Evolutionary conservation across 2,113 vertebrate genomes (phyloP).

Genomic region (Cochlearius cochlearius): DNA sequence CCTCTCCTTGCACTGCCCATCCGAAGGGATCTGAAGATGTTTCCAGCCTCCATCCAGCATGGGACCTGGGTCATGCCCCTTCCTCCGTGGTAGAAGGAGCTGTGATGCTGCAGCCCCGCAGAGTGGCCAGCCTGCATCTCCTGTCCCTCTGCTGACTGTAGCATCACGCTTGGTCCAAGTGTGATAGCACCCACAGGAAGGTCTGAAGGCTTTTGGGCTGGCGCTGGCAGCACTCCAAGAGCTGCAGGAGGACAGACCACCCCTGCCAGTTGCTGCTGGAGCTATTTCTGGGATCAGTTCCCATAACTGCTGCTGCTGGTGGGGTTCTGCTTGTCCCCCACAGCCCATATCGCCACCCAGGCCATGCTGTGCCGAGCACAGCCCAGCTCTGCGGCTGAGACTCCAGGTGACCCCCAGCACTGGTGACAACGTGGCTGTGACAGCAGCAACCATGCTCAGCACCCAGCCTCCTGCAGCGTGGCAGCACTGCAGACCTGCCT

Average conservation of each 20-base stretch:
- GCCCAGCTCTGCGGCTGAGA: neutral
- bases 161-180: accelerated
- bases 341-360: neutral
- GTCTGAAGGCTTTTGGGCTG: neutral
- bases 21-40: neutral
- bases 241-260: neutral
- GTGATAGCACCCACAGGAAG: neutral
- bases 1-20: accelerated
- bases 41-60: neutral
- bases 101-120: neutral
- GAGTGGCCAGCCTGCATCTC: neutral
- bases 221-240: neutral
- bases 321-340: neutral
- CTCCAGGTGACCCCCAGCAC: neutral
- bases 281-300: neutral
- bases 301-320: neutral
- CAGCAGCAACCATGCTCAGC: neutral
- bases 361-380: neutral
- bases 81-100: neutral
- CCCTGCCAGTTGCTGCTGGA: neutral
- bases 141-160: neutral
- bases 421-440: accelerated
- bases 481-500: neutral
- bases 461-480: accelerated
- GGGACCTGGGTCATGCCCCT: accelerated